A percentile compares a stretch with the other conserved stretches of the same genome.
These are phyloP conservation scores for Pseudolaguvia tuberculata DNA, from an alignment of 2,113 vertebrate genomes.

Conservation along the genomic window DNA sequence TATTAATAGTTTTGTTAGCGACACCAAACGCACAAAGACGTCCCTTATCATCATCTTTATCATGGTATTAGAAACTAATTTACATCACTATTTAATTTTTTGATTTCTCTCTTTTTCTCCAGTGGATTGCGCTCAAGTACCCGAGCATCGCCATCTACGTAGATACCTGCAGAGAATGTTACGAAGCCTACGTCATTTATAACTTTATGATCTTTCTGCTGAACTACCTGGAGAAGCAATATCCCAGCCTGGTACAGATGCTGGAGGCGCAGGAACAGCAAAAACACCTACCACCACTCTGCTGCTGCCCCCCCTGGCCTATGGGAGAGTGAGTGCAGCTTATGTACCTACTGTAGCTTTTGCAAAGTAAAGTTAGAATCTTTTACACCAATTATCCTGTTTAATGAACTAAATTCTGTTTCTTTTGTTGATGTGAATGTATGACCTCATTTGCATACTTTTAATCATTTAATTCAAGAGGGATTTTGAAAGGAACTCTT, in stretches of 20 bases:
- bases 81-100: neutral
- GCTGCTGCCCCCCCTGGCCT: conserved; percentile 91
- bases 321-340: conserved; percentile 93
- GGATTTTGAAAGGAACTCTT: too few relatives aligned
- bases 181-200: conserved; percentile 98
- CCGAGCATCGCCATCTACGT: conserved; percentile 93
- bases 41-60: neutral
- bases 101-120: conserved; percentile 49
- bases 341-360: too few relatives aligned
- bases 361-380: too few relatives aligned
- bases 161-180: conserved; percentile 97
- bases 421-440: too few relatives aligned
- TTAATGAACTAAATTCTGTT: too few relatives aligned
- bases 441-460: too few relatives aligned
- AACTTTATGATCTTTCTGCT: conserved; percentile 98
- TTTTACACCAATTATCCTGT: too few relatives aligned
- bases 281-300: conserved; percentile 88
- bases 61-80: neutral
- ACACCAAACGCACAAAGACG: neutral
- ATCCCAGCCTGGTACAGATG: conserved; percentile 88
- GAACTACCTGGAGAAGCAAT: conserved; percentile 89
- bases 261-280: conserved; percentile 96
- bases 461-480: too few relatives aligned
- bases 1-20: too few relatives aligned
- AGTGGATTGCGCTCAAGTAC: conserved; percentile 97